phyloP scores from a whole-genome alignment of 2,888 invertebrate genomes.

The Octonoba sinensis region DNA sequence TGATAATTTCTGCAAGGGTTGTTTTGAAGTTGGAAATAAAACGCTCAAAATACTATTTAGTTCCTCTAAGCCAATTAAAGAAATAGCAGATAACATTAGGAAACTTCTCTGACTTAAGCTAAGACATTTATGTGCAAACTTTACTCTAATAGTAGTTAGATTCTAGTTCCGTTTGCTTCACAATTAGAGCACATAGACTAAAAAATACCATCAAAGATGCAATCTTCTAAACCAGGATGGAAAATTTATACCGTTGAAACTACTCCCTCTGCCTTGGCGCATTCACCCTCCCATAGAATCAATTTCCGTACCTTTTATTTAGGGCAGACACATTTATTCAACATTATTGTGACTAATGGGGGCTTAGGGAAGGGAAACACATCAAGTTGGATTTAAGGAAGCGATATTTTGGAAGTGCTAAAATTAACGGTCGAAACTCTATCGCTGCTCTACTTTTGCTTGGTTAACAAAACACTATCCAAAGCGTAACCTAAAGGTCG shows the following conservation, averaged over 20 bases:
- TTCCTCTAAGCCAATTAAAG: too few relatives aligned
- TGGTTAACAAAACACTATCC: conserved; percentile 11
- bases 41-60: too few relatives aligned
- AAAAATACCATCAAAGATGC: too few relatives aligned
- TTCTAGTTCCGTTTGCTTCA: too few relatives aligned
- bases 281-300: conserved; percentile 11
- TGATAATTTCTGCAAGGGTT: too few relatives aligned
- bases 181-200: too few relatives aligned
- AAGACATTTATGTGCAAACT: too few relatives aligned
- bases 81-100: too few relatives aligned
- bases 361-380: conserved; percentile 35
- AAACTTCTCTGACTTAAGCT: too few relatives aligned
- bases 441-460: conserved; percentile 10
- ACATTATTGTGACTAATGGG: conserved; percentile 51
- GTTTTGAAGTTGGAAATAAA: too few relatives aligned
- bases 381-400: conserved; percentile 50
- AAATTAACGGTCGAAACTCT: conserved; percentile 28
- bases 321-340: conserved; percentile 46
- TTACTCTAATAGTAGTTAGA: too few relatives aligned
- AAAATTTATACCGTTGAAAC: background rate
- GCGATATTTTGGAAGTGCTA: conserved; percentile 41
- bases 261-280: background rate
- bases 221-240: conserved; percentile 6
- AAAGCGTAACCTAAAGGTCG: conserved; percentile 20
- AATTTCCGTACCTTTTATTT: conserved; percentile 44